Base-by-base conservation (phyloP, 2,888 invertebrate genomes). In the Clepsis dumicolana region DNA sequence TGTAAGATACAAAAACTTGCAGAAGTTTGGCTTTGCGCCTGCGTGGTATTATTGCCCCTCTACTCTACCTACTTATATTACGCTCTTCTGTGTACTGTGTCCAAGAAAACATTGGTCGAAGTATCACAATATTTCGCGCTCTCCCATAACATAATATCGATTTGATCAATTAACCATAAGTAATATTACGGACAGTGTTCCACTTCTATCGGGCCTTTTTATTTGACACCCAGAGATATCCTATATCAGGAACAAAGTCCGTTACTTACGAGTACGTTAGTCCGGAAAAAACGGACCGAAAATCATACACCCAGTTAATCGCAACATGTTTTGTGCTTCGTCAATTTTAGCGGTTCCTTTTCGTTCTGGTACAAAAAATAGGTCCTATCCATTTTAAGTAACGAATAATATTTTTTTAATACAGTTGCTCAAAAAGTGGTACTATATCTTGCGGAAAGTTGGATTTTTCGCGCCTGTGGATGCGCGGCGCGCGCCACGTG, bases 1-100 rank as follows among this genome's bases (percentile, higher is more conserved):
- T 93, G 93, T 83, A 90, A 84, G 77, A 84, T 73, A 81, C 84
- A 80, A 81, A 77, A 79, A 78, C 77, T 79, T 80, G 82, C 84
- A 85, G 81, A 81, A 81, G 79, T 86, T 85, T 84, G 83, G 84
- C 84, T 78, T 77, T 75, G 73, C 78, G 81, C 83, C 80, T 80
- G 79, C 75, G 76, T 60, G 68, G 24, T 61, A 56, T 10, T 32
- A n/a, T n/a, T n/a, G 41, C 62, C 48, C 60, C 44, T 44, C n/a
- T 44, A 16, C 57, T 56, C 63, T 38, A 38, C 38, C 5, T 38
- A 38, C 14, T n/a, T 12, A 32, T 32, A 32, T n/a, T 64, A 64
- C 62, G 64, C 62, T 41, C n/a, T 21, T 41, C 27, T 38, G 32
- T 27, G 14, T 41, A 0, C 44, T 44, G 27, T 44, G 53, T 18